Percentiles rank a stretch among this genome's conserved stretches.
Evolutionary conservation across 2,797 vertebrate genomes (phyloP).

Genomic region (Tenualosa ilisha): DNA sequence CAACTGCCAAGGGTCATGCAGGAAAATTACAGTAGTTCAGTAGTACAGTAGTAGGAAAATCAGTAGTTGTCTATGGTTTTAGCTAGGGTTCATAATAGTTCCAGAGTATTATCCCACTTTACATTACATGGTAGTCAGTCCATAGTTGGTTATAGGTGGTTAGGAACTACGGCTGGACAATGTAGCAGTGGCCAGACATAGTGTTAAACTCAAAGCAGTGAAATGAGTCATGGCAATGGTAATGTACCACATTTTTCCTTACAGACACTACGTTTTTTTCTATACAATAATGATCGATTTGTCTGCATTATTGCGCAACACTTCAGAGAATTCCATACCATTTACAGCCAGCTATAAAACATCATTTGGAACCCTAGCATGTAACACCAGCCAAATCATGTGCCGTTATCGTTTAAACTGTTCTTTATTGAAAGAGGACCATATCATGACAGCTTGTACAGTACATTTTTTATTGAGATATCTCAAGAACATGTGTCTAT

Average conservation of each 20-base stretch:
- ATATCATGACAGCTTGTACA: background rate
- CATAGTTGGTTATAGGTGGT: too few relatives aligned
- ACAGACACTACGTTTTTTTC: background rate
- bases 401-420: background rate
- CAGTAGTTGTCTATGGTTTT: too few relatives aligned
- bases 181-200: too few relatives aligned
- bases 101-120: too few relatives aligned
- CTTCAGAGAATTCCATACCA: background rate
- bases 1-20: too few relatives aligned
- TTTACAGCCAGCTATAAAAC: background rate
- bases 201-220: too few relatives aligned
- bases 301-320: background rate
- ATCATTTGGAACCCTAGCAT: background rate
- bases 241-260: background rate
- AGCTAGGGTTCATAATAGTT: too few relatives aligned
- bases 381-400: background rate
- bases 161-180: too few relatives aligned
- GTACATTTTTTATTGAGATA: conserved; percentile 2
- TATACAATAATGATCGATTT: background rate
- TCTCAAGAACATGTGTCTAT: background rate
- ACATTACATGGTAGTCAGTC: too few relatives aligned
- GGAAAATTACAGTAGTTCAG: too few relatives aligned
- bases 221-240: too few relatives aligned
- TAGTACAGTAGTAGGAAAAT: too few relatives aligned
- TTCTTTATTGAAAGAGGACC: background rate